Percentiles rank a stretch among this genome's conserved stretches.
Conservation (phyloP, 1,140 invertebrate species). For the Trachymyrmex cornetzi region DNA sequence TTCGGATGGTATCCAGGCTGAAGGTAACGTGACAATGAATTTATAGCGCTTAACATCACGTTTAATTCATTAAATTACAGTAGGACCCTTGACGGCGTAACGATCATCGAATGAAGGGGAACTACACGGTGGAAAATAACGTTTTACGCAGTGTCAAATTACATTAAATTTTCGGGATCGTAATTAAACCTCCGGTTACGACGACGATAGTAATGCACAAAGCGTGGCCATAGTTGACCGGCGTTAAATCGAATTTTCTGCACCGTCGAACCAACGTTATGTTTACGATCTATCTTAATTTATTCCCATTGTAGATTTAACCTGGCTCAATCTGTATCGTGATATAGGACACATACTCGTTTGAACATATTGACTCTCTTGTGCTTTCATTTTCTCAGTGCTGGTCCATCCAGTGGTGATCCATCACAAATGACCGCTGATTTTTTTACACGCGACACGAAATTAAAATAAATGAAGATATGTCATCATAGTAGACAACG, state of each 20-base stretch:
- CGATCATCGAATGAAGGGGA: constrained; percentile 23
- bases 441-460: background rate
- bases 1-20: constrained; percentile 6
- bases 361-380: constrained; percentile 25
- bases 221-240: constrained; percentile 46
- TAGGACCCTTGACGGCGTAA: constrained; percentile 21
- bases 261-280: constrained; percentile 51
- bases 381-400: constrained; percentile 6
- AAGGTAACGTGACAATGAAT: constrained; percentile 43
- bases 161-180: constrained; percentile 57
- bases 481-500: background rate
- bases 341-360: constrained; percentile 18
- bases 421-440: constrained; percentile 10
- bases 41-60: constrained; percentile 51
- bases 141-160: constrained; percentile 61
- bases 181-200: constrained; percentile 50
- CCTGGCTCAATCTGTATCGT: constrained; percentile 13
- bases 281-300: constrained; percentile 66
- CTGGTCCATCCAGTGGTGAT: background rate
- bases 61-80: constrained; percentile 56
- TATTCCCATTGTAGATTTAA: constrained; percentile 38
- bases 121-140: constrained; percentile 31
- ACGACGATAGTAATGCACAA: constrained; percentile 58
- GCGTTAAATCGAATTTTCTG: constrained; percentile 60
- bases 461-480: constrained; percentile 2